phyloP scores from a whole-genome alignment of 2,113 vertebrate genomes.

The Aramus guarauna region DNA sequence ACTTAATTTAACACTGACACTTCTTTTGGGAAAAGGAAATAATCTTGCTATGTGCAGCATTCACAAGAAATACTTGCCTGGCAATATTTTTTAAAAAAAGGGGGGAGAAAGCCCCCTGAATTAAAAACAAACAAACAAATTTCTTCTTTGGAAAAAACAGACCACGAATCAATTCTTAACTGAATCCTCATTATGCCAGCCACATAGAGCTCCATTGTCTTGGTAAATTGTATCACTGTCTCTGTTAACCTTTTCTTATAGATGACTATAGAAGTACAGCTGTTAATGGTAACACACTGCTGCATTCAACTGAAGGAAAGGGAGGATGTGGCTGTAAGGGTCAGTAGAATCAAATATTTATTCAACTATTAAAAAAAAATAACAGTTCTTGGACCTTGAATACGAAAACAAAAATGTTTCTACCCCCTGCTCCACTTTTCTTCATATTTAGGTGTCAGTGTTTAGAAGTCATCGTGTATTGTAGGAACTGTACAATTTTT shows the following conservation, averaged over 20 bases:
- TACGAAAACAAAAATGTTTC: background rate
- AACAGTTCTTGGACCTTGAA: background rate
- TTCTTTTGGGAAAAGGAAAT: background rate
- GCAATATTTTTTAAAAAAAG: background rate
- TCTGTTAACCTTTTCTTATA: background rate
- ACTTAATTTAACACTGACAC: background rate
- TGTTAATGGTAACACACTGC: background rate
- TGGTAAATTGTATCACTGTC: background rate
- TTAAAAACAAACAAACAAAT: background rate
- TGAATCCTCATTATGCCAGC: background rate
- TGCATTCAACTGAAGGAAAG: background rate
- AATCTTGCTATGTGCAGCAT: background rate
- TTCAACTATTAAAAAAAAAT: background rate
- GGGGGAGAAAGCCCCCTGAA: accelerated
- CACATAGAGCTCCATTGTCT: background rate
- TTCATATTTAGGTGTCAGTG: background rate
- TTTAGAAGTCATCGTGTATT: background rate
- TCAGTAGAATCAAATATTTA: background rate
- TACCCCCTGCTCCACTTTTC: background rate
- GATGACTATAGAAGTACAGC: background rate
- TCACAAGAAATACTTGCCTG: background rate
- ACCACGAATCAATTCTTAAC: background rate
- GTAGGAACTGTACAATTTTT: background rate
- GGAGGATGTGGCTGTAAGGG: background rate
- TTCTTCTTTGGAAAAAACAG: background rate